Evolutionary conservation across 1,140 invertebrate species (phyloP).

Genomic region (Drosophila micromelanica): DNA sequence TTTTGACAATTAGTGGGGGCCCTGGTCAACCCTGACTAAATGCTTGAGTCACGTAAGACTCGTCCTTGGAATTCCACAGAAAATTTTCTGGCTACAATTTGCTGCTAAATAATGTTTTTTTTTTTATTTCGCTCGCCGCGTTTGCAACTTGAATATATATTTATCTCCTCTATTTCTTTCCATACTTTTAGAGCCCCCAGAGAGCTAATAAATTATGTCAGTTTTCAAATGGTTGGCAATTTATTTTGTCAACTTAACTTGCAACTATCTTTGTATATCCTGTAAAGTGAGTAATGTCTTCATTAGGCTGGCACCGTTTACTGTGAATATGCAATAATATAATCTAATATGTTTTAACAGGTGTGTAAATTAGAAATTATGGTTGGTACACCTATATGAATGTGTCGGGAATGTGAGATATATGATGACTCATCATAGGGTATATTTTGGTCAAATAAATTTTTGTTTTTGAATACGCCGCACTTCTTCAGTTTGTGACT

Average conservation of each 20-base stretch:
- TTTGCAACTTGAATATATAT: conserved; percentile 15
- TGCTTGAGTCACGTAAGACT: conserved; percentile 29
- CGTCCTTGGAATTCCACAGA: neutral
- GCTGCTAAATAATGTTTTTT: conserved; percentile 14
- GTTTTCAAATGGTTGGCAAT: conserved; percentile 47
- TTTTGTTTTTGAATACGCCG: neutral
- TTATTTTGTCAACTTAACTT: conserved; percentile 60
- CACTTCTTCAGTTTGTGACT: conserved; percentile 20
- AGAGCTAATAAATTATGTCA: conserved; percentile 65
- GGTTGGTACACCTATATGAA: neutral
- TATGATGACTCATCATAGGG: neutral
- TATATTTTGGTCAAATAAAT: conserved; percentile 4
- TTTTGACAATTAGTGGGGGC: conserved; percentile 66
- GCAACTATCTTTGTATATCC: conserved; percentile 35
- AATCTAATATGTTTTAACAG: no score
- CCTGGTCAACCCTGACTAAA: conserved; percentile 8
- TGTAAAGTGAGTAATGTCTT: conserved; percentile 1
- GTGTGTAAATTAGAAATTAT: no score
- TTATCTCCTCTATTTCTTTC: conserved; percentile 7
- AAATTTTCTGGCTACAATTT: conserved; percentile 5
- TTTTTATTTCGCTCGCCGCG: conserved; percentile 15
- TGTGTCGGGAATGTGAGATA: no score
- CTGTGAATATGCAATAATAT: no score
- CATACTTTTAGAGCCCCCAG: neutral
- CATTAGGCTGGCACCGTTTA: neutral